These are phyloP conservation scores for Orthosia gracilis DNA, from an alignment of 2,888 invertebrate species.

Conservation along the genomic window DNA sequence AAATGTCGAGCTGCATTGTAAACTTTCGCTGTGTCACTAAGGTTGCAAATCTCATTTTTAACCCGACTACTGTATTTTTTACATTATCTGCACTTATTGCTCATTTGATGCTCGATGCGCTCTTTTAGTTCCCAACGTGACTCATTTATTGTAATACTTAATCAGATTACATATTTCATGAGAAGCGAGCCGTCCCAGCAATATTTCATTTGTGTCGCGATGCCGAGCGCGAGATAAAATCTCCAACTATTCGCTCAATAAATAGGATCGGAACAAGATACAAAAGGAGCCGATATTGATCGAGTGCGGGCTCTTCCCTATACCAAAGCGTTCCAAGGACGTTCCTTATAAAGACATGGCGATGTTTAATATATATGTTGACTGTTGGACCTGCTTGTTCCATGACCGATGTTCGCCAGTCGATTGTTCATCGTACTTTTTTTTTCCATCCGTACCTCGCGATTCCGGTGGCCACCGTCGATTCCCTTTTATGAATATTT, in stretches of 20 bases:
- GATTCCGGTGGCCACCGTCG: constrained; percentile 81
- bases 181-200: constrained; percentile 75
- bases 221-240: constrained; percentile 82
- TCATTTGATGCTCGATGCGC: constrained; percentile 71
- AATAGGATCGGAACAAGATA: constrained; percentile 80
- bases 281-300: constrained; percentile 79
- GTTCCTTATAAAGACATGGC: constrained; percentile 71
- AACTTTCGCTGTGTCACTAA: background rate
- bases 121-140: constrained; percentile 73
- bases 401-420: constrained; percentile 75
- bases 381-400: constrained; percentile 62
- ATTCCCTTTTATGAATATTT: constrained; percentile 88
- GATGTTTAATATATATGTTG: constrained; percentile 69
- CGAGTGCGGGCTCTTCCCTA: constrained; percentile 70
- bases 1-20: background rate
- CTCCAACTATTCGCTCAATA: constrained; percentile 83
- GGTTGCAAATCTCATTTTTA: background rate
- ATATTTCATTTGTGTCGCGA: constrained; percentile 85
- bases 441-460: constrained; percentile 75
- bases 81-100: constrained; percentile 67
- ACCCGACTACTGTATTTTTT: constrained; percentile 39
- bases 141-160: constrained; percentile 78
- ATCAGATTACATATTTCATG: constrained; percentile 84
- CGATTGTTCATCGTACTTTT: constrained; percentile 73
- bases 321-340: constrained; percentile 71